These are phyloP conservation scores for Sicus ferrugineus DNA, from an alignment of 2,888 invertebrate genomes.

Conservation along the genomic window DNA sequence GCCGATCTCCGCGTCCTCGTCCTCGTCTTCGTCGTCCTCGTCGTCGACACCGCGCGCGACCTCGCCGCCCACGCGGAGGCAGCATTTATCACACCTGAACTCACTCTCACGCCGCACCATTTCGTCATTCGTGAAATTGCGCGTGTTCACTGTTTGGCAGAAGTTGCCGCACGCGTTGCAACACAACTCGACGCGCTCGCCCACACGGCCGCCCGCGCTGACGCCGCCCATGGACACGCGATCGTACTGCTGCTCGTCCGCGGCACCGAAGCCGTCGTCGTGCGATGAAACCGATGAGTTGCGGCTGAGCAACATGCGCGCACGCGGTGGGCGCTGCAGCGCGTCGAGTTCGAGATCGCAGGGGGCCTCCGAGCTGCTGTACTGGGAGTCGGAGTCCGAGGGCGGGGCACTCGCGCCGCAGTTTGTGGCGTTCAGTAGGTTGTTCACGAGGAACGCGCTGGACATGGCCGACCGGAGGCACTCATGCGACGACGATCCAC, in stretches of 20 bases:
- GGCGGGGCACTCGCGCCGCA: conserved; percentile 40
- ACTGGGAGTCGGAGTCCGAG: conserved; percentile 29
- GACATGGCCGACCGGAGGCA: conserved; percentile 51
- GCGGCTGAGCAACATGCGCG: conserved; percentile 58
- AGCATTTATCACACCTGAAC: conserved; percentile 60
- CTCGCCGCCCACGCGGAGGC: conserved; percentile 42
- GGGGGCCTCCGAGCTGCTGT: conserved; percentile 45
- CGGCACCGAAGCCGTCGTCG: conserved; percentile 43
- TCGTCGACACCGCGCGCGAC: conserved; percentile 53
- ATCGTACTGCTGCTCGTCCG: conserved; percentile 37
- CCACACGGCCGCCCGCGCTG: conserved; percentile 40
- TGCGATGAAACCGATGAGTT: conserved; percentile 49
- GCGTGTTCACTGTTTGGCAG: conserved; percentile 48
- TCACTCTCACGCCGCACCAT: conserved; percentile 49
- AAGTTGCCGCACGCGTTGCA: conserved; percentile 58
- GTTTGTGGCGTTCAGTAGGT: conserved; percentile 60
- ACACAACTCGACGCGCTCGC: conserved; percentile 53
- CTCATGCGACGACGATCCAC: not conserved
- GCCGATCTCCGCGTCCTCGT: conserved; percentile 48
- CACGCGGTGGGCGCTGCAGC: conserved; percentile 30
- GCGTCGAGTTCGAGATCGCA: conserved; percentile 45
- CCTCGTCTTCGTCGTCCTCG: conserved; percentile 31
- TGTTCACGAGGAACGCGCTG: conserved; percentile 63
- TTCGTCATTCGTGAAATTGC: conserved; percentile 50
- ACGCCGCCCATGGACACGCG: conserved; percentile 32